Evolutionary conservation across 2,888 invertebrate genomes (phyloP).

Genomic region (Hofmannophila pseudospretella): DNA sequence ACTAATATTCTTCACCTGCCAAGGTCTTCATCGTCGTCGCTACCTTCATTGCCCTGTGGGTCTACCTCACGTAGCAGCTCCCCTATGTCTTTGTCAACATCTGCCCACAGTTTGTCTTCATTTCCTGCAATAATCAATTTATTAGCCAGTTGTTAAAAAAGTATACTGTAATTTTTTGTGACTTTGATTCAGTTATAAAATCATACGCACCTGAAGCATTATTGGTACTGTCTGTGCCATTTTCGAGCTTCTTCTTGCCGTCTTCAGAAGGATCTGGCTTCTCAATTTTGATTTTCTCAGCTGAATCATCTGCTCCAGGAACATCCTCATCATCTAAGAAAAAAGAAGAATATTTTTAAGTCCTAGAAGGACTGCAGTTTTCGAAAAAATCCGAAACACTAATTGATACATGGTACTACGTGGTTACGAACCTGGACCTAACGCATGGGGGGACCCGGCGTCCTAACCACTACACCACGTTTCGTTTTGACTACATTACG

Average conservation of each 20-base stretch:
- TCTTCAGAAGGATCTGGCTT: constrained; percentile 65
- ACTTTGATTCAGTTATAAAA: no score
- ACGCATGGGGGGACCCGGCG: no score
- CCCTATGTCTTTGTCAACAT: constrained; percentile 89
- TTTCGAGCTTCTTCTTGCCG: constrained; percentile 58
- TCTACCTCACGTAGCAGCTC: constrained; percentile 85
- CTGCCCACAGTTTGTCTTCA: constrained; percentile 87
- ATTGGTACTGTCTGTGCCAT: constrained; percentile 51
- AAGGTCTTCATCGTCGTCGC: constrained; percentile 81
- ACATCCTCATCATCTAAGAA: constrained; percentile 56
- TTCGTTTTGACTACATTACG: no score
- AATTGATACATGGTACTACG: no score
- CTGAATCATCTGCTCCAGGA: constrained; percentile 31
- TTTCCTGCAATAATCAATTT: constrained; percentile 1
- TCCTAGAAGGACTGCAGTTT: no score
- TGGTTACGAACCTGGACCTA: no score
- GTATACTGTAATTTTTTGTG: no score
- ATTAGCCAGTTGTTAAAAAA: no score
- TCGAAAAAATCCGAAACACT: no score
- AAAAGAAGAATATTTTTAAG: not conserved
- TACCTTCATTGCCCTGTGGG: constrained; percentile 83
- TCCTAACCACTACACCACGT: no score
- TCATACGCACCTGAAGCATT: constrained; percentile 53
- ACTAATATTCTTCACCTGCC: constrained; percentile 78
- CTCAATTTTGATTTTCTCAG: constrained; percentile 44